These are phyloP conservation scores for Uria aalge DNA, from an alignment of 2,113 vertebrate genomes.

Conservation along the genomic window DNA sequence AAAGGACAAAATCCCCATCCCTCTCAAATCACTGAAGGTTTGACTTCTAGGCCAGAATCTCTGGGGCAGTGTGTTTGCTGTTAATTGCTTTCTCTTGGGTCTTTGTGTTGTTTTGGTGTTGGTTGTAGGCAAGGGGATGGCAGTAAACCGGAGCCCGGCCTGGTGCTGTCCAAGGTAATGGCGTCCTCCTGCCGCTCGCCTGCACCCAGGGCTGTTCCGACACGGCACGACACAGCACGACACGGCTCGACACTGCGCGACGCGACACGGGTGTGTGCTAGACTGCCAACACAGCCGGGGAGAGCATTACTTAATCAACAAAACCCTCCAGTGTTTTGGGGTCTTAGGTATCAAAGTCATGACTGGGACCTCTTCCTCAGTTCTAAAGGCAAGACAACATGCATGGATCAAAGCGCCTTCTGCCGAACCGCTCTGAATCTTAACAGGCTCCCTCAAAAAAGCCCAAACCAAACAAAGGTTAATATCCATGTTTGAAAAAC, in stretches of 20 bases:
- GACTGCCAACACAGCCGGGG: background rate
- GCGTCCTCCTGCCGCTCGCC: fast-evolving
- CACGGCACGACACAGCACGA: fast-evolving
- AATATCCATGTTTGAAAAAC: background rate
- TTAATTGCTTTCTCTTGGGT: background rate
- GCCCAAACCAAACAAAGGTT: background rate
- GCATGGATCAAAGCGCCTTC: background rate
- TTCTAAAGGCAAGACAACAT: background rate
- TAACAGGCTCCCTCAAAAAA: background rate
- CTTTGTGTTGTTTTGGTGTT: background rate
- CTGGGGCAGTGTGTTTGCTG: background rate
- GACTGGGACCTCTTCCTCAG: background rate
- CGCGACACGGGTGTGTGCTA: background rate
- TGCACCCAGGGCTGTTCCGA: background rate
- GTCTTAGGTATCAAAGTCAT: too few relatives aligned
- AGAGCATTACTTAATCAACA: background rate
- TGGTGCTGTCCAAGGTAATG: slow-evolving; percentile 52
- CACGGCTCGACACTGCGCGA: too few relatives aligned
- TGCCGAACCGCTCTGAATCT: background rate
- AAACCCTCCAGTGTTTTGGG: background rate
- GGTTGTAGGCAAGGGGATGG: background rate
- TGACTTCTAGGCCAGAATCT: background rate
- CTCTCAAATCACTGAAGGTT: background rate
- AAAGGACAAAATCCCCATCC: background rate
- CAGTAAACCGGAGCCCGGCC: background rate